A percentile compares a stretch with the other conserved stretches of the same genome.
These are phyloP conservation scores for Rhodophaea formosa DNA, from an alignment of 2,888 invertebrate species.

Conservation along the genomic window DNA sequence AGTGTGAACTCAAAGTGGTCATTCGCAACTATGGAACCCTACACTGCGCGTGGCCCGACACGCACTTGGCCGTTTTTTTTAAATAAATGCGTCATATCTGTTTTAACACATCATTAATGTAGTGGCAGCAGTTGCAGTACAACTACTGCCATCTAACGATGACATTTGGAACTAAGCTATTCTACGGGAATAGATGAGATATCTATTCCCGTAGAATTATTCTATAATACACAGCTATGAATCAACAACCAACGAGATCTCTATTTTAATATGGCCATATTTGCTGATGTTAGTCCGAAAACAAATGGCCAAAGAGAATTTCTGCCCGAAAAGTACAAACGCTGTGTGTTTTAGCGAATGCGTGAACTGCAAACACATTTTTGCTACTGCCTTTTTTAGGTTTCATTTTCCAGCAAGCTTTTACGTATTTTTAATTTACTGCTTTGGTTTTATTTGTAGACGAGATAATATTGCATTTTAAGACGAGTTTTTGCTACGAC, in stretches of 20 bases:
- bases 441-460: background rate
- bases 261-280: background rate
- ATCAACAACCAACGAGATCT: background rate
- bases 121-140: too few species aligned
- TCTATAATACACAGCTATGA: background rate
- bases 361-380: conserved; percentile 8
- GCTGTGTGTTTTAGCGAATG: background rate
- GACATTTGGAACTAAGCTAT: too few species aligned
- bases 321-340: background rate
- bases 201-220: too few species aligned
- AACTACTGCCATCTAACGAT: too few species aligned
- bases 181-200: too few species aligned
- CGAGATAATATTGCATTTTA: background rate
- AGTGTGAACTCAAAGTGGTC: too few species aligned
- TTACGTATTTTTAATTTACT: conserved; percentile 14
- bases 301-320: conserved; percentile 14
- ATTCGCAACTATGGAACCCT: too few species aligned
- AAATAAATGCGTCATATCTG: too few species aligned
- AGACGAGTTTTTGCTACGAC: background rate
- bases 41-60: too few species aligned
- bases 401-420: conserved; percentile 15
- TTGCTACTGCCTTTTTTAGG: background rate
- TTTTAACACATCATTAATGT: too few species aligned
- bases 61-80: too few species aligned
- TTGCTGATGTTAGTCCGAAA: background rate